Base-by-base conservation (phyloP, 1,140 invertebrate genomes). In the Meteorus sp. region DNA sequence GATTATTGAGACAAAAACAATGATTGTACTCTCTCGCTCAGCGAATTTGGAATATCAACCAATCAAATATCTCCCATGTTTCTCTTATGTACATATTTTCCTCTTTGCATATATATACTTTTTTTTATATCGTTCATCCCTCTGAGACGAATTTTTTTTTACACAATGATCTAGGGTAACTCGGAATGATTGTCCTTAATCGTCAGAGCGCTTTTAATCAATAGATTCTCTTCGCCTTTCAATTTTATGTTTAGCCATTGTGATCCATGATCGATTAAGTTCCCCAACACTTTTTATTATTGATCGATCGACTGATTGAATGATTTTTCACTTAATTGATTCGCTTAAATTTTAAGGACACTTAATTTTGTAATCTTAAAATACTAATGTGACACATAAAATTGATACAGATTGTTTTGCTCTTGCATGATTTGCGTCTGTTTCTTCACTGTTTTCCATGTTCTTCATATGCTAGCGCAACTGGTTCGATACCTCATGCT, bases 281-380 rank as follows among this genome's bases (percentile, higher is more conserved):
- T 31, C 53, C 56, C 65, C 68, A 64, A 66, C 61, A 63, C 57
- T 35, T 66, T 60, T 65, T 54, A 60, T 64, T 59, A 59, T 69
- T 64, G 23, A 8, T 33, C 55, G 11, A 45, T 44, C 25, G 33
- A 43, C 31, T 25, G 23, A 19, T 48, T n/a, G n/a, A n/a, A n/a
- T n/a, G n/a, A n/a, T n/a, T n/a, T n/a, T n/a, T n/a, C n/a, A n/a
- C n/a, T n/a, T n/a, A n/a, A n/a, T 27, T 45, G 33, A 27, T 31
- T 58, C 58, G 58, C 61, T 63, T 74, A 74, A 73, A 73, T 66
- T 68, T 70, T 74, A 76, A 76, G 74, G 74, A 73, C 74, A 76
- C 72, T 76, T 76, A 74, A 72, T 68, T 72, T 73, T 66, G 65
- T 74, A 74, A 60, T 71, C 65, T 64, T 68, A 53, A 59, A 55